Conservation (phyloP, 2,797 vertebrate genomes). For the Graptemys geographica region DNA sequence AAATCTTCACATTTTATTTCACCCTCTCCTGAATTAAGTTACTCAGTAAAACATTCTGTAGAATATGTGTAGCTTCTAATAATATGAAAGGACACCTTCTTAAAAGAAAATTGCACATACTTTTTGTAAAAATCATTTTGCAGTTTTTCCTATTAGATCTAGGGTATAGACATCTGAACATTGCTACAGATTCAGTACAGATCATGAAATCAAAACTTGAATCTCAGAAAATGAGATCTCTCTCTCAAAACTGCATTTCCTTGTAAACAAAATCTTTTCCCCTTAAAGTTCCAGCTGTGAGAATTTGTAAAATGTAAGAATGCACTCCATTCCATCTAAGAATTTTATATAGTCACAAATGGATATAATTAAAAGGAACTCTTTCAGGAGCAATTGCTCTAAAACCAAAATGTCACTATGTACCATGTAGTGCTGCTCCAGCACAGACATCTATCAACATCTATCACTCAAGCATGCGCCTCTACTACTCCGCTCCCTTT, state of each 20-base stretch:
- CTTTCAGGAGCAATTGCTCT: conserved; percentile 49
- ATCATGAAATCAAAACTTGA: conserved; percentile 55
- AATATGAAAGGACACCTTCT: neutral
- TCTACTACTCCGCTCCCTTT: conserved; percentile 73
- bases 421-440: conserved; percentile 48
- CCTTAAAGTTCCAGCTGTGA: conserved; percentile 18
- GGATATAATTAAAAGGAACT: conserved; percentile 75
- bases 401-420: conserved; percentile 65
- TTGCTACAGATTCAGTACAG: conserved; percentile 37
- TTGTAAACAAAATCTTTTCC: conserved; percentile 29
- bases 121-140: conserved; percentile 39
- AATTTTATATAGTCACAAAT: conserved; percentile 23
- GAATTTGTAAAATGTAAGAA: conserved; percentile 23
- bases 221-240: conserved; percentile 41
- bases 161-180: conserved; percentile 38
- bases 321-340: neutral
- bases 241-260: conserved; percentile 48
- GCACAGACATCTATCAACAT: conserved; percentile 72
- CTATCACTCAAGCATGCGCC: conserved; percentile 74
- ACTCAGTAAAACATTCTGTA: conserved; percentile 6
- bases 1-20: conserved; percentile 2
- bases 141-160: conserved; percentile 23
- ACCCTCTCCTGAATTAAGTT: conserved; percentile 29
- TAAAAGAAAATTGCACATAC: conserved; percentile 5
- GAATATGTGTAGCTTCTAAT: neutral